phyloP scores from a whole-genome alignment of 92 coral and sea anemone species.

The Parazoanthus darwini region DNA sequence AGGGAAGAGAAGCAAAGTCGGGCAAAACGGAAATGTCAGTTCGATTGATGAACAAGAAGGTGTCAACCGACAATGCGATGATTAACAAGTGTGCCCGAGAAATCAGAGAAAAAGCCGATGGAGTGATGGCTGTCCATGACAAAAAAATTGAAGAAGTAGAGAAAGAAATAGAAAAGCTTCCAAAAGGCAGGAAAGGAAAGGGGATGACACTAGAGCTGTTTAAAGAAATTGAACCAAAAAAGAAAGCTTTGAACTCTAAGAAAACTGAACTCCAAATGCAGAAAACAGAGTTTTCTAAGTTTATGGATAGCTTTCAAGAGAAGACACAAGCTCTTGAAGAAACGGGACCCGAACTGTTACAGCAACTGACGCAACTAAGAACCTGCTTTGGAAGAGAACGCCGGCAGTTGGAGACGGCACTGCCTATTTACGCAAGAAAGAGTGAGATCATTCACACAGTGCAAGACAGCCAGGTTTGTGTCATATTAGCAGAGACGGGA shows the following conservation, averaged over 20 bases:
- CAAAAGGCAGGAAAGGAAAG: slow-evolving; percentile 28
- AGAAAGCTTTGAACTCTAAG: slow-evolving; percentile 57
- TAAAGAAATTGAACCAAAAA: slow-evolving; percentile 43
- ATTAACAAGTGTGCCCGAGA: slow-evolving; percentile 34
- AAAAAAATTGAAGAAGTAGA: slow-evolving; percentile 25
- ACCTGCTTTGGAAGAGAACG: slow-evolving; percentile 68
- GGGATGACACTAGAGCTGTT: slow-evolving; percentile 49
- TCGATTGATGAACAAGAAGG: slow-evolving; percentile 13
- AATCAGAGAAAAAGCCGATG: slow-evolving; percentile 22
- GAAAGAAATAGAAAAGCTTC: slow-evolving; percentile 14
- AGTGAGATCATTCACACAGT: slow-evolving; percentile 59
- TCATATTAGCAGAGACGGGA: slow-evolving; percentile 93
- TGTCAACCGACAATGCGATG: background rate
- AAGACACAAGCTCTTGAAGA: slow-evolving; percentile 35
- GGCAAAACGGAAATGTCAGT: slow-evolving; percentile 28
- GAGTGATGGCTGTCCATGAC: slow-evolving; percentile 17
- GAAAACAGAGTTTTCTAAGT: slow-evolving; percentile 48
- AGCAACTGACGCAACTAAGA: slow-evolving; percentile 37
- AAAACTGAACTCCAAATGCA: slow-evolving; percentile 59
- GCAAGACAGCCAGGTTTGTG: slow-evolving; percentile 67
- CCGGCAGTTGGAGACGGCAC: slow-evolving; percentile 61
- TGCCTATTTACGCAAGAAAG: slow-evolving; percentile 89
- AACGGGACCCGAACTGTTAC: background rate
- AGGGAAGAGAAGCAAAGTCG: background rate
- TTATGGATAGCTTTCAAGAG: slow-evolving; percentile 38